Evolutionary conservation across 2,888 invertebrate species (phyloP), one percentile per base, ranked within the genome.

Genomic region (Chesias legatella): DNA sequence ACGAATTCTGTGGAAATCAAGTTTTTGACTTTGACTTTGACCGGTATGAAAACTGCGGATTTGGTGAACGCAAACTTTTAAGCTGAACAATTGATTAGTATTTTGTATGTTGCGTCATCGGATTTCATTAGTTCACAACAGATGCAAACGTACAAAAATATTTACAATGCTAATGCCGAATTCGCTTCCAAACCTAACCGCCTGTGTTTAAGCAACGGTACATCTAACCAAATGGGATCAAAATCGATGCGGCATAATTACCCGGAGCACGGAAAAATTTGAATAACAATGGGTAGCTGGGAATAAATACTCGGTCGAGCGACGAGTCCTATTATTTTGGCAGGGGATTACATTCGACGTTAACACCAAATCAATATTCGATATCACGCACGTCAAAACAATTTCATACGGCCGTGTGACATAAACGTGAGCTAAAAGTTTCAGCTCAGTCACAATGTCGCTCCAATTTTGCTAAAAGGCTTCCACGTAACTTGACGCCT

Each of bases 381-480:
- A 53, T 58, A 52, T 44, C 46, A 46, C 45, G 42, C 40, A 46
- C 54, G 60, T 58, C 53, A 44, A 52, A 58, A 46, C 54, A 43
- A 44, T 54, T 53, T 51, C 48, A 39, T 43, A 53, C 48, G 51
- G 48, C 48, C 51, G 43, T 53, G 41, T 53, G 51, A 50, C 46
- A 32, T 34, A 41, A 42, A 50, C 49, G 35, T 51, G 41, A 48
- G 52, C 47, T 36, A 25, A 53, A 43, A 48, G 38, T 36, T 41
- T 30, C 22, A 36, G 48, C 45, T 56, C 53, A 51, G 60, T 58
- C 63, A 63, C 68, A 68, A 63, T 55, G 73, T 73, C 73, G 56
- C 55, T 63, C 56, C 73, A 76, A 79, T 80, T 17, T 74, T 78
- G 65, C 67, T 77, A 76, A 78, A 80, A 76, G 74, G 74, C 63